Evolutionary conservation across 2,113 vertebrate species (phyloP), one percentile per base, ranked within the genome.

Genomic region (Fregetta grallaria): DNA sequence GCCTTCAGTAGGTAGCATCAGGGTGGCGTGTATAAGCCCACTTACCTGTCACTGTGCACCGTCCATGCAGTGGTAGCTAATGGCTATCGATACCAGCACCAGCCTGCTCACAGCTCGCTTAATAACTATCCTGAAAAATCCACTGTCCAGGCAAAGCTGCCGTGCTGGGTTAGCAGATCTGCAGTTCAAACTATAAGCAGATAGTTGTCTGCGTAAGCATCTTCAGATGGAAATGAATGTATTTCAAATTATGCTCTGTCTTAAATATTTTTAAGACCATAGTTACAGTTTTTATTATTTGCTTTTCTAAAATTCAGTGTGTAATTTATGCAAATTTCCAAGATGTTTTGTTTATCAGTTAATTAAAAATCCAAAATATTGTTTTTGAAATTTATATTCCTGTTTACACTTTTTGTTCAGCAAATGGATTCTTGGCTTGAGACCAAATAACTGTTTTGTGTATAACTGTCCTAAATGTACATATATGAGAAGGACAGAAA

Each of bases 321-420:
- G 45, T 74, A 74, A 50, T 73, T 62, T 12, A 29, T 88, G 81
- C 0, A 3, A 3, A 47, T 80, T 96, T 90, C 15, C 49, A 58
- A 67, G 11, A 6, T 23, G 15, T 86, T 93, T 85, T 86, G n/a
- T 77, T 77, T 73, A 86, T 73, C 55, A 66, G 29, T 45, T 71
- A 62, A 58, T 86, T 65, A 73, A 90, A 87, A 93, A 75, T 52
- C 19, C 17, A 63, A 86, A 83, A 80, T 76, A 36, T 6, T 53
- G 30, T 62, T 95, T 94, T 62, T 66, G 47, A 66, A 19, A 71
- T 81, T 83, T 94, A 62, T 95, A 90, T 27, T 88, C n/a, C 30
- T 38, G 13, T 86, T 92, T 74, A 42, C 6, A 38, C 26, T 70
- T 86, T 75, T 58, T 77, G 25, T 92, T 86, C 72, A 77, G 45